Base-by-base conservation (phyloP, 2,797 vertebrate genomes). In the Phoeniculus purpureus region DNA sequence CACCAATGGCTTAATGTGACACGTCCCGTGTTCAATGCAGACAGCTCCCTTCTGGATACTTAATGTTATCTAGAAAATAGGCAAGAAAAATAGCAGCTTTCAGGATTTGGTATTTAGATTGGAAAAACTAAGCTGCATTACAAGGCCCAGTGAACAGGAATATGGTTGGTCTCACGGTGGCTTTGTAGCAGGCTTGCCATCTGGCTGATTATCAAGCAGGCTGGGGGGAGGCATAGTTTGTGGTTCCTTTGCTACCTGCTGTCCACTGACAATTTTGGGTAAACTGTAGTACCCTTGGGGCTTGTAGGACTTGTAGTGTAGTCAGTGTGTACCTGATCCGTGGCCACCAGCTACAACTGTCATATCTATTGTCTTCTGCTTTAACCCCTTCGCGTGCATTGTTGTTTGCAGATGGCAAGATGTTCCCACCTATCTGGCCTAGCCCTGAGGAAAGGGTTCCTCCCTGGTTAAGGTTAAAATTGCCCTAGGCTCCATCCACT, bases 41-140 rank as follows among this genome's bases (percentile, higher is more conserved):
- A 94, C 72, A 61, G 79, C 54, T 96, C 88, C 48, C 40, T 91
- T 95, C 66, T 95, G 90, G 89, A 96, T 95, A 82, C 88, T 58
- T 83, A 55, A 70, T 45, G 52, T 76, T 58, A 72, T 59, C 37
- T 81, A 76, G 71, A 97, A 89, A 40, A 87, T 22, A 23, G 43
- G 60, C 23, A 73, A 80, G 73, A 93, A 80, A 96, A 94, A 81
- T 26, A 73, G 83, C 85, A 90, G 87, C 89, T 96, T 93, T 97
- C 76, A 78, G 84, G 48, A 51, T 71, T 94, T 95, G 86, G 54
- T 96, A 85, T 95, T 95, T 94, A 94, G 60, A 92, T 76, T 94
- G 95, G 87, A 95, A 84, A 97, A 96, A 96, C 91, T 92, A 94
- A 95, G 89, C 94, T 96, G 77, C 81, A 86, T 97, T 97, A 95